Conservation (phyloP, 2,888 invertebrate genomes). For the Ochropleura leucogaster region DNA sequence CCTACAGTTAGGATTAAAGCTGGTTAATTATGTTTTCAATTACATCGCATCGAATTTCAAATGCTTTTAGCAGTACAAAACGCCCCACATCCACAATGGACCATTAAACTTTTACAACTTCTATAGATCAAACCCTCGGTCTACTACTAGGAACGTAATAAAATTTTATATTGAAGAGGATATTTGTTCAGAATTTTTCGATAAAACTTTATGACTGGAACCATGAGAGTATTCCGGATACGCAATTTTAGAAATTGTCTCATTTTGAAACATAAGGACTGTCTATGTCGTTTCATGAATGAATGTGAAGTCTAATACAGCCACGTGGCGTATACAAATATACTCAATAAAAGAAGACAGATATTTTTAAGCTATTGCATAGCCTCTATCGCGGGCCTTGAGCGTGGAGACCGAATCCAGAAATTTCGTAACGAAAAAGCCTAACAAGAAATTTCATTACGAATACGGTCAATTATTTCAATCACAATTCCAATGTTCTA, state of each 20-base stretch:
- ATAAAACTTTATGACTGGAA: slow-evolving; percentile 41
- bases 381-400: no score
- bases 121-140: slow-evolving; percentile 4
- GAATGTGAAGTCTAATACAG: background rate
- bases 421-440: no score
- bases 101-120: slow-evolving; percentile 36
- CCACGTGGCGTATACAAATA: no score
- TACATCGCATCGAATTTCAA: background rate
- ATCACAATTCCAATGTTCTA: no score
- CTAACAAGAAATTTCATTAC: no score
- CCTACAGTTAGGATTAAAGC: background rate
- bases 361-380: no score
- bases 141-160: slow-evolving; percentile 33
- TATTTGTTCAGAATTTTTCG: slow-evolving; percentile 23
- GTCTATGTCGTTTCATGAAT: background rate
- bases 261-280: background rate
- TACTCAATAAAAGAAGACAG: no score
- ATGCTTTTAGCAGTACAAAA: background rate
- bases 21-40: background rate
- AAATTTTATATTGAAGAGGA: slow-evolving; percentile 22
- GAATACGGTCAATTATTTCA: no score
- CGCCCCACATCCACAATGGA: background rate
- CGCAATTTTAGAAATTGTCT: slow-evolving; percentile 16
- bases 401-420: no score
- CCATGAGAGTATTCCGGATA: background rate